Evolutionary conservation across 2,797 vertebrate genomes (phyloP).

Genomic region (Acipenser transmontanus): DNA sequence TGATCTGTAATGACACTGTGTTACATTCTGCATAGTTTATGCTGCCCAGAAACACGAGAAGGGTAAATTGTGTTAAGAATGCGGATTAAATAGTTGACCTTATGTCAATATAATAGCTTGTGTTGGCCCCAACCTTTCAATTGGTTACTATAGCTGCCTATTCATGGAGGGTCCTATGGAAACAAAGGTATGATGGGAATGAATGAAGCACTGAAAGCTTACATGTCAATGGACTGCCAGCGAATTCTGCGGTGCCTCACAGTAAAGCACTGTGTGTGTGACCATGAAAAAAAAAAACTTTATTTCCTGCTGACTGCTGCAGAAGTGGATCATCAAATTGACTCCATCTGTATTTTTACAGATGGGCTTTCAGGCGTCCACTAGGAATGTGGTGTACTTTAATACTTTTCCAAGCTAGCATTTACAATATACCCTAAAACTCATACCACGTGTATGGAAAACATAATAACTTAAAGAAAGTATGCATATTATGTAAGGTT

Average conservation of each 20-base stretch:
- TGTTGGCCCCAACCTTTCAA: not conserved
- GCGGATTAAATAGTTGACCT: too few relatives aligned
- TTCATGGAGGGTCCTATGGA: not conserved
- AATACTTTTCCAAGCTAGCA: constrained; percentile 7
- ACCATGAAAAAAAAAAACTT: constrained; percentile 47
- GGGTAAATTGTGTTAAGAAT: too few relatives aligned
- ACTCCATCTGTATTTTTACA: constrained; percentile 56
- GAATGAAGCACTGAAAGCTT: not conserved
- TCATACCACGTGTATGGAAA: constrained; percentile 11
- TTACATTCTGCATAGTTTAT: too few relatives aligned
- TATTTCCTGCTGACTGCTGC: constrained; percentile 56
- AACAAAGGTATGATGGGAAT: constrained; percentile 10
- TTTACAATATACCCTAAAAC: constrained; percentile 3
- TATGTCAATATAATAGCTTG: too few relatives aligned
- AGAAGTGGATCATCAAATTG: constrained; percentile 61
- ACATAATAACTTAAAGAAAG: too few relatives aligned
- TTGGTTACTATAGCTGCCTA: not conserved
- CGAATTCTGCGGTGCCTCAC: constrained; percentile 37
- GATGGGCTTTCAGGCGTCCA: constrained; percentile 46
- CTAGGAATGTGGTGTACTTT: constrained; percentile 30
- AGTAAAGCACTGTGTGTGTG: constrained; percentile 36
- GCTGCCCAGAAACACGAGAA: too few relatives aligned
- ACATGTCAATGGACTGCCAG: not conserved
- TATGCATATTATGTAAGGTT: too few relatives aligned
- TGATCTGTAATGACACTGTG: too few relatives aligned